Evolutionary conservation across 1,140 invertebrate species (phyloP), one percentile per base, ranked within the genome.

Genomic region (Bursaphelenchus mucronatus): DNA sequence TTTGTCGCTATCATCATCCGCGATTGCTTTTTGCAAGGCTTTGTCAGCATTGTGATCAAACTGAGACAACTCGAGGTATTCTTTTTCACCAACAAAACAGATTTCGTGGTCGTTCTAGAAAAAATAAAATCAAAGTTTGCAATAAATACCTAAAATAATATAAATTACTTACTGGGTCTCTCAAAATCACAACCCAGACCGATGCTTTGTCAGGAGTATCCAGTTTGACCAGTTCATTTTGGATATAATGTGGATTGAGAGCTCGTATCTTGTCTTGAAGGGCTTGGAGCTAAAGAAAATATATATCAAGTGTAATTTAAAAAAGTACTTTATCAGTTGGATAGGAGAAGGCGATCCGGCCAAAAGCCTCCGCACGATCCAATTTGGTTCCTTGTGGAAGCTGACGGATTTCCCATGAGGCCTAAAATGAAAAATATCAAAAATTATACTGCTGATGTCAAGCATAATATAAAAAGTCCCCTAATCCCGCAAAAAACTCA

Each of bases 21-120:
- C 82, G 51, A 94, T 92, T 64, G 87, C 90, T 80, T 88, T 87
- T 71, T 90, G 86, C 8, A 97, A 83, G n/a, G 89, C 84, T 49
- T 85, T 82, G 72, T 93, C 88, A 54, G 88, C 91, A 61, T 89
- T 86, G 9, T 89, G 87, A 78, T 97, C 94, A 10, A 91, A 86
- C 76, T 90, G 85, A 0, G 93, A 96, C 40, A 98, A 83, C 79
- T 94, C 85, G 40, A 87, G 83, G 83, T 94, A 97, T 39, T 87
- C 91, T 84, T 95, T 92, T 76, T 96, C 92, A 69, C 94, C 93
- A 13, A 97, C 95, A 84, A 97, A 97, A 83, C 94, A 97, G 67
- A 98, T 97, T 85, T 97, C 94, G 84, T 97, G 94, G 0, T 87
- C 90, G 85, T 97, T 92, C 88, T 87, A 61, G 74, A 84, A 39